A percentile compares a stretch with the other conserved stretches of the same genome.
phyloP scores from a whole-genome alignment of 1,140 invertebrate species.

The Chlorops oryzae region DNA sequence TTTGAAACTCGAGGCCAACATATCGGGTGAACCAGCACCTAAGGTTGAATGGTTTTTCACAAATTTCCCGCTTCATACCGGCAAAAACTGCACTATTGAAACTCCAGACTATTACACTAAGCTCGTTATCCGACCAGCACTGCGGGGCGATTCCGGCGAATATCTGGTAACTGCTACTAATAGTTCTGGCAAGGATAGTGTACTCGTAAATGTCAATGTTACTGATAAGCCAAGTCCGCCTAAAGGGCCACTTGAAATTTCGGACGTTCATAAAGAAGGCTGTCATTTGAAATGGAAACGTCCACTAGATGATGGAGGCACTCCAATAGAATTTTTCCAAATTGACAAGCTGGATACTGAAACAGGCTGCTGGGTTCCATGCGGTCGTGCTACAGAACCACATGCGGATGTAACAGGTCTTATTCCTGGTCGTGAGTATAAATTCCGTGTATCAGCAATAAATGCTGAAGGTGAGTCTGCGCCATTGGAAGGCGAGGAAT shows the following conservation, averaged over 20 bases:
- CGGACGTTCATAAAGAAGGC: slow-evolving; percentile 87
- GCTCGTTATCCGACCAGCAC: slow-evolving; percentile 71
- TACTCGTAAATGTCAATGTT: slow-evolving; percentile 83
- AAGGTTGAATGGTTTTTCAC: slow-evolving; percentile 81
- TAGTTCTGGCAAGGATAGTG: slow-evolving; percentile 79
- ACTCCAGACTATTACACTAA: slow-evolving; percentile 85
- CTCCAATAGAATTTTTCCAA: slow-evolving; percentile 87
- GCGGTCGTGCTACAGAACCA: slow-evolving; percentile 75
- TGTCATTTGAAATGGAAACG: slow-evolving; percentile 93
- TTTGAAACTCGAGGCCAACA: slow-evolving; percentile 85
- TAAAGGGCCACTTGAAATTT: slow-evolving; percentile 81
- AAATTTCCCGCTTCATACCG: slow-evolving; percentile 53
- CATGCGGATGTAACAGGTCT: slow-evolving; percentile 78
- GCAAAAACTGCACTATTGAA: slow-evolving; percentile 63
- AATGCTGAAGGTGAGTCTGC: slow-evolving; percentile 95
- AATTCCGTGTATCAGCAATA: slow-evolving; percentile 91
- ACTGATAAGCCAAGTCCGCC: slow-evolving; percentile 85
- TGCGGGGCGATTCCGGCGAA: slow-evolving; percentile 76
- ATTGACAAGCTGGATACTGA: slow-evolving; percentile 90
- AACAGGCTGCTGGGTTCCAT: slow-evolving; percentile 91
- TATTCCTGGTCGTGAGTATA: slow-evolving; percentile 86
- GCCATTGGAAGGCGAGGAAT: slow-evolving; percentile 77
- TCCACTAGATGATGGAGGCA: slow-evolving; percentile 81
- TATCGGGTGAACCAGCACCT: slow-evolving; percentile 87
- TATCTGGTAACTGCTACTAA: slow-evolving; percentile 83